Evolutionary conservation across 2,113 vertebrate species (phyloP).

Genomic region (Rostratula benghalensis): DNA sequence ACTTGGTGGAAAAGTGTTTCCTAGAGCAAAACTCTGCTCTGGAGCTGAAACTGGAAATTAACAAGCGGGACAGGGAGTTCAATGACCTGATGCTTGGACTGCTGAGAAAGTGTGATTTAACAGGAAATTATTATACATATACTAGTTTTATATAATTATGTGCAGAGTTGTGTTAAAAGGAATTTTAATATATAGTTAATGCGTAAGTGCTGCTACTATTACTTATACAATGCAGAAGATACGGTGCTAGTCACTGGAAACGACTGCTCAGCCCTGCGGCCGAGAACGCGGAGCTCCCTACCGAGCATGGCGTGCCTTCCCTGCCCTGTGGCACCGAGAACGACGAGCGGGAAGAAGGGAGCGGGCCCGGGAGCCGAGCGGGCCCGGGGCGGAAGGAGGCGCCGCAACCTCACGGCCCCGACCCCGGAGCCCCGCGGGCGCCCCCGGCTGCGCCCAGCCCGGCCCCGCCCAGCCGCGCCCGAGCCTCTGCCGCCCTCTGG

Average conservation of each 20-base stretch:
- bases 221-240: accelerated
- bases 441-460: neutral
- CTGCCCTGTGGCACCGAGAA: accelerated
- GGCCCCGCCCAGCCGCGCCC: neutral
- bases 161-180: neutral
- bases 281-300: too few species aligned
- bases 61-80: neutral
- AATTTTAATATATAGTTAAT: neutral
- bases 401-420: neutral
- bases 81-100: neutral
- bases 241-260: accelerated
- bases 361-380: neutral
- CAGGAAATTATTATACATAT: neutral
- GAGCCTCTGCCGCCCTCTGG: neutral
- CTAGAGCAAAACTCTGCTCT: neutral
- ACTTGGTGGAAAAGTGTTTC: neutral
- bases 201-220: accelerated
- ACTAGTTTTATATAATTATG: neutral
- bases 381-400: neutral
- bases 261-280: neutral
- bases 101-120: neutral
- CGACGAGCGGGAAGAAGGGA: neutral
- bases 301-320: accelerated
- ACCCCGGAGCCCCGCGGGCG: too few species aligned
- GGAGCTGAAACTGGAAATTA: neutral